Percentiles rank a stretch among this genome's conserved stretches.
These are phyloP conservation scores for Tachina lurida DNA, from an alignment of 2,888 invertebrate genomes.

Conservation along the genomic window DNA sequence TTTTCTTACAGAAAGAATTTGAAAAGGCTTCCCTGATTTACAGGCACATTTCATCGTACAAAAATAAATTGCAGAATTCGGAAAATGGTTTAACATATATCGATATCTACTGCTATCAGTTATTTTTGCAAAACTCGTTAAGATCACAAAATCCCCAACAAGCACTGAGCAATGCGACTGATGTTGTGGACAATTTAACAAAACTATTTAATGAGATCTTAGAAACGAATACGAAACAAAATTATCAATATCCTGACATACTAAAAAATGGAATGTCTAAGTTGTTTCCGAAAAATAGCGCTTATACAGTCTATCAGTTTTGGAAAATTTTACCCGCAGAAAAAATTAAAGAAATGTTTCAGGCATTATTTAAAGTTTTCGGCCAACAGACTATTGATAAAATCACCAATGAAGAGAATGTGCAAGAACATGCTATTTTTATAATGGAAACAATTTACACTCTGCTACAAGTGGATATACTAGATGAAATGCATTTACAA, in stretches of 20 bases:
- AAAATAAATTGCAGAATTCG: conserved; percentile 73
- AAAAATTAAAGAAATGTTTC: conserved; percentile 60
- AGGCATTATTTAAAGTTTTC: conserved; percentile 58
- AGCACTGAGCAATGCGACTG: conserved; percentile 51
- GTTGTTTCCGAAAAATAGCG: conserved; percentile 72
- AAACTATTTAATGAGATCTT: conserved; percentile 74
- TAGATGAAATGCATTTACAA: conserved; percentile 71
- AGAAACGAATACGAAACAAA: conserved; percentile 54
- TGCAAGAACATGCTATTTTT: conserved; percentile 70
- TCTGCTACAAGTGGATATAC: conserved; percentile 74
- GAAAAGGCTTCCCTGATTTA: conserved; percentile 73
- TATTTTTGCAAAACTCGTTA: conserved; percentile 71
- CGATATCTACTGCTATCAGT: conserved; percentile 74
- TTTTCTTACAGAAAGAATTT: conserved; percentile 72
- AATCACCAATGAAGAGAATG: conserved; percentile 37
- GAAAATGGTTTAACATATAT: conserved; percentile 73
- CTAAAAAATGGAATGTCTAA: conserved; percentile 71
- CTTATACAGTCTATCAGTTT: conserved; percentile 66
- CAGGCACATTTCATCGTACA: conserved; percentile 69
- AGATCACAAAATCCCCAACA: conserved; percentile 3
- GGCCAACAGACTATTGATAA: conserved; percentile 33
- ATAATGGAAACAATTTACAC: conserved; percentile 73
- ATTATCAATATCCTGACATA: conserved; percentile 71
- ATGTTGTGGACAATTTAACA: conserved; percentile 71
- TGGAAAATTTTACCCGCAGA: conserved; percentile 59